Evolutionary conservation across 2,888 invertebrate genomes (phyloP).

Genomic region (Lasioglossum figueresi): DNA sequence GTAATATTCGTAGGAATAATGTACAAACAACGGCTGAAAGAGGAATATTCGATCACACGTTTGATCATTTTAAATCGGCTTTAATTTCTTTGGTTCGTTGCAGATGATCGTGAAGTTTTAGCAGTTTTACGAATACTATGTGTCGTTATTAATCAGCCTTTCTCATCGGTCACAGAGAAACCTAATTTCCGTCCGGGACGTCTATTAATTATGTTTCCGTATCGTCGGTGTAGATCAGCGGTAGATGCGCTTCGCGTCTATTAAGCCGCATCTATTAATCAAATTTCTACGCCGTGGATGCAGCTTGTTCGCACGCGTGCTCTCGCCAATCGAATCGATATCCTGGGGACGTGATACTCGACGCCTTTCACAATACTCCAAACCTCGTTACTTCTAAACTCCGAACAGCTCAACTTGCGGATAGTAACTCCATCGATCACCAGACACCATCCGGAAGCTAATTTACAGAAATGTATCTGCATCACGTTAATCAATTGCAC

Average conservation of each 20-base stretch:
- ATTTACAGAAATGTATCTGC: not conserved
- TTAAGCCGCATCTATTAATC: slow-evolving; percentile 52
- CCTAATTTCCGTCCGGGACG: slow-evolving; percentile 38
- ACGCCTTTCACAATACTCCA: not conserved
- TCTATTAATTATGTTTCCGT: slow-evolving; percentile 42
- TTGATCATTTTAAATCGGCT: not conserved
- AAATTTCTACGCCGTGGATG: slow-evolving; percentile 32
- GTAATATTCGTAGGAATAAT: not conserved
- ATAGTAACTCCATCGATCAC: not conserved
- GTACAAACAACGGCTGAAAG: not conserved
- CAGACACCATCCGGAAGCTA: not conserved
- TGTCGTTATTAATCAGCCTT: slow-evolving; percentile 27
- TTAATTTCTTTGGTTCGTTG: not conserved
- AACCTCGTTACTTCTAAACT: slow-evolving; percentile 3
- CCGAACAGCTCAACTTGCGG: not conserved
- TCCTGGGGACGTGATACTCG: not conserved
- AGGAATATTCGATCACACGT: not conserved
- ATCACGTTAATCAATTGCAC: not conserved
- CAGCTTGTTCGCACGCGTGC: not conserved
- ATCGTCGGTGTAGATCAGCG: slow-evolving; percentile 45
- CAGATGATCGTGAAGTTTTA: not conserved
- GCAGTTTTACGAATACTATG: not conserved
- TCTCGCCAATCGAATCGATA: slow-evolving; percentile 32
- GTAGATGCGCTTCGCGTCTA: slow-evolving; percentile 39
- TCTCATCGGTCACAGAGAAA: slow-evolving; percentile 26